These are phyloP conservation scores for Heliangelus exortis DNA, from an alignment of 2,797 vertebrate genomes.

Conservation along the genomic window DNA sequence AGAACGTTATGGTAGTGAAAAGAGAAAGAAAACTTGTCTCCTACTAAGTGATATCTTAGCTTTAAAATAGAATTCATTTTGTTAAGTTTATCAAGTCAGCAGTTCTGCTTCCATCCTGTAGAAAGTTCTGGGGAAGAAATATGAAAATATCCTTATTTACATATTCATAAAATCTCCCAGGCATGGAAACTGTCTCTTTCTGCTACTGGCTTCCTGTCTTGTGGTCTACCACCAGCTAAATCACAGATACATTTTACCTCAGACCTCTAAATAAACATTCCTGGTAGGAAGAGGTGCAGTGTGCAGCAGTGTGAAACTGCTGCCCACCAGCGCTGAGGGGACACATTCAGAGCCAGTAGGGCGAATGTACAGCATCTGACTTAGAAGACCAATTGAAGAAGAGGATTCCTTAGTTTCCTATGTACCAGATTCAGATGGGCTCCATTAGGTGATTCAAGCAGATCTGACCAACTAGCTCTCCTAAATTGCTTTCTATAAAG, in stretches of 20 bases:
- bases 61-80: not conserved
- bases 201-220: not conserved
- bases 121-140: not conserved
- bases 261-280: not conserved
- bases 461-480: not conserved
- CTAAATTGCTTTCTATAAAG: not conserved
- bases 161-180: not conserved
- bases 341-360: too few species aligned
- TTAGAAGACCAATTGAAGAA: not conserved
- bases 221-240: not conserved
- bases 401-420: not conserved
- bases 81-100: not conserved
- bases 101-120: not conserved
- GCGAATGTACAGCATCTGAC: accelerated
- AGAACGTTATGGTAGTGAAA: not conserved
- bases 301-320: accelerated
- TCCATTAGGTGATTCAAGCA: not conserved
- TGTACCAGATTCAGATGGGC: not conserved
- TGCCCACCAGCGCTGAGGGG: accelerated
- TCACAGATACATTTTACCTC: not conserved
- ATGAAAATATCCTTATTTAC: not conserved
- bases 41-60: not conserved
- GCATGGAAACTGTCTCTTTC: not conserved
- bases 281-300: not conserved
- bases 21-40: not conserved